Percentiles rank a stretch among this genome's conserved stretches.
Evolutionary conservation across 2,113 vertebrate genomes (phyloP).

Genomic region (Gobiocypris rarus): DNA sequence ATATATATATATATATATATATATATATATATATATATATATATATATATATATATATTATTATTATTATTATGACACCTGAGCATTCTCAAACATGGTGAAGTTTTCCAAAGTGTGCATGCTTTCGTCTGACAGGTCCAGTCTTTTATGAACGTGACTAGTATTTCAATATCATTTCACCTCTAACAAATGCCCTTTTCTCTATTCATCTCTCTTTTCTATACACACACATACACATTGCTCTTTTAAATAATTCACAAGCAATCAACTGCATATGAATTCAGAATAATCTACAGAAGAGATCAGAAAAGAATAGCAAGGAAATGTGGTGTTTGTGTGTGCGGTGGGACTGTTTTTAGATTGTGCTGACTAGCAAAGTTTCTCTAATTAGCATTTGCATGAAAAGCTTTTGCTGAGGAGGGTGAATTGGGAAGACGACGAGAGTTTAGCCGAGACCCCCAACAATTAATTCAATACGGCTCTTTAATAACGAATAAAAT

Average conservation of each 20-base stretch:
- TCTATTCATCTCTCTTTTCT: constrained; percentile 16
- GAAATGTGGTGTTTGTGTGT: constrained; percentile 9
- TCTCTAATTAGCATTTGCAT: constrained; percentile 60
- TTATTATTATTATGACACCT: too few species aligned
- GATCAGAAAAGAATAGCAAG: not conserved
- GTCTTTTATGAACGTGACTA: not conserved
- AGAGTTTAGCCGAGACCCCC: constrained; percentile 56
- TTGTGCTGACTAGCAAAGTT: constrained; percentile 65
- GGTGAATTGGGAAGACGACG: not conserved
- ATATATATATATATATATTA: too few species aligned
- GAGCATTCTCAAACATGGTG: not conserved
- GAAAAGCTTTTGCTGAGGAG: constrained; percentile 27
- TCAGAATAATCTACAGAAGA: constrained; percentile 10
- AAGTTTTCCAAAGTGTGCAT: not conserved
- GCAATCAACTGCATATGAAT: constrained; percentile 3
- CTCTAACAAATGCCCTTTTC: not conserved
- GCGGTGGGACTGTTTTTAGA: constrained; percentile 33
- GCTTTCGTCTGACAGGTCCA: not conserved
- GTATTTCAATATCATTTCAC: constrained; percentile 13
- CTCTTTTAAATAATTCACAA: constrained; percentile 26
- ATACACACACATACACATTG: not conserved
- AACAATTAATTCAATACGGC: constrained; percentile 35
- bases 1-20: too few species aligned
- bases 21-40: too few species aligned
- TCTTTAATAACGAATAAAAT: constrained; percentile 23